Conservation (phyloP, 2,888 invertebrate genomes). For the Xylota segnis region DNA sequence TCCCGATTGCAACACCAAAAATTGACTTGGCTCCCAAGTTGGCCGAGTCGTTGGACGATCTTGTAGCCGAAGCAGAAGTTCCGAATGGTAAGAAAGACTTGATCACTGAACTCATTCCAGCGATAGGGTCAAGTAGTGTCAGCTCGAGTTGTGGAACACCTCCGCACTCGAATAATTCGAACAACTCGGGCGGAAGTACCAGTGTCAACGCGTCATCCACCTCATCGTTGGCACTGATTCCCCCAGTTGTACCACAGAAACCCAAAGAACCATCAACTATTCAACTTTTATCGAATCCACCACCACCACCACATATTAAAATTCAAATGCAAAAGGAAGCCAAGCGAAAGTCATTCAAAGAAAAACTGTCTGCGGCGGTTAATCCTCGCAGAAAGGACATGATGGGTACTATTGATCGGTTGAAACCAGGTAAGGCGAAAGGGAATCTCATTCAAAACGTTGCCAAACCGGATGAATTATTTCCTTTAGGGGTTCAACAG, state of each 20-base stretch:
- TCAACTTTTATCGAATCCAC: conserved; percentile 82
- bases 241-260: conserved; percentile 78
- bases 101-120: conserved; percentile 78
- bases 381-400: conserved; percentile 87
- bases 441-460: conserved; percentile 92
- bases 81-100: conserved; percentile 78
- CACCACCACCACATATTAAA: conserved; percentile 83
- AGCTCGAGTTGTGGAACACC: conserved; percentile 83
- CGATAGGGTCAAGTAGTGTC: conserved; percentile 79
- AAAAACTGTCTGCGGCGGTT: conserved; percentile 83
- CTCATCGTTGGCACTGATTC: conserved; percentile 65
- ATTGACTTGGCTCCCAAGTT: conserved; percentile 84
- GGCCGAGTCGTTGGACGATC: conserved; percentile 85
- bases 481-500: conserved; percentile 85
- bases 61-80: conserved; percentile 82
- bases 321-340: conserved; percentile 84
- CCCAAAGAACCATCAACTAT: conserved; percentile 83
- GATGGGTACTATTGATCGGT: conserved; percentile 92
- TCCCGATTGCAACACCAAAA: conserved; percentile 82
- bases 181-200: conserved; percentile 82
- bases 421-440: conserved; percentile 95
- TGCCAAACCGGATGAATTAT: conserved; percentile 86
- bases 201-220: conserved; percentile 77
- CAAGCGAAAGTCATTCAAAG: conserved; percentile 84
- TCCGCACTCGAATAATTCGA: conserved; percentile 82